Base-by-base conservation (phyloP, 2,888 invertebrate genomes). In the Drosophila cracens region DNA sequence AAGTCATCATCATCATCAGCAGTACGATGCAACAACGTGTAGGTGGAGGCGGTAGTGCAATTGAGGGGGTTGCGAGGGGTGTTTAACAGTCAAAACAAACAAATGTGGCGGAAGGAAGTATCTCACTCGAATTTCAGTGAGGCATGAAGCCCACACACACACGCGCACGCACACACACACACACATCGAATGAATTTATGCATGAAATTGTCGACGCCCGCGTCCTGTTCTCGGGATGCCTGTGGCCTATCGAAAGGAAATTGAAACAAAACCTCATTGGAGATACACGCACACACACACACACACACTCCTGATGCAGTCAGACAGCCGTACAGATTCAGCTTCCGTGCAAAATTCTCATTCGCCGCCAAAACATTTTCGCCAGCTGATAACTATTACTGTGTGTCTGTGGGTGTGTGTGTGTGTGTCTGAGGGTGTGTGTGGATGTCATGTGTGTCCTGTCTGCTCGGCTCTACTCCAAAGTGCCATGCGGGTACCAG, bases 211-310 rank as follows among this genome's bases (percentile, higher is more conserved):
- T 86, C 90, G 89, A 87, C 89, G 87, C 87, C 87, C 90, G 89
- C 90, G 90, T 89, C 79, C 90, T 81, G 84, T 76, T 49, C 71
- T 84, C 81, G 80, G 85, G 71, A 69, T 83, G 89, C 80, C 89
- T 83, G 91, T 83, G 90, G 87, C 89, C 83, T 85, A 89, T 90
- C 90, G 81, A 90, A 91, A 90, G 89, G 91, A 91, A 91, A 89
- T 90, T 89, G 90, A 90, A 91, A 90, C 91, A 89, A 90, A 89
- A 87, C 90, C 89, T 89, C 87, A 89, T 90, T 90, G 85, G 82
- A 79, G 89, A 89, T 70, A 87, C 70, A 74, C 60, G 68, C 62
- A 66, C 60, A 40, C 59, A 68, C 58, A 74, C 60, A 70, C 62
- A 66, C 60, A 40, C 59, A 68, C 58, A 61, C 40, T 51, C 59